Evolutionary conservation across 2,888 invertebrate species (phyloP), one percentile per base, ranked within the genome.

Genomic region (Drosophila kokeensis): DNA sequence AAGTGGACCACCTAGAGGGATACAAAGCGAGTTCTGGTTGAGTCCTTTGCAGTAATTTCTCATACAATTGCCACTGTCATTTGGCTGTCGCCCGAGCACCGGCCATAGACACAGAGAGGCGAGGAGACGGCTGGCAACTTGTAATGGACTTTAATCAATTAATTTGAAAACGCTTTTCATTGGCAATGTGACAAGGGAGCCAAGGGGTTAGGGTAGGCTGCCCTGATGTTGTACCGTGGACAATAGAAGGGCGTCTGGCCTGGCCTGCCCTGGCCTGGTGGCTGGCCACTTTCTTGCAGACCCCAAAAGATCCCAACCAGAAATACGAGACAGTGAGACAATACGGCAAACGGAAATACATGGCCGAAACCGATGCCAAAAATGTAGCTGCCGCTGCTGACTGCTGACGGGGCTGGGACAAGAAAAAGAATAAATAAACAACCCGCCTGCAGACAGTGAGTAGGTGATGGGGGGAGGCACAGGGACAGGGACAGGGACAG

Each of bases 61-160:
- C 85, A 85, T 82, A 82, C 87, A 89, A 89, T 87, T 87, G 89
- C 77, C 89, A 87, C 83, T 87, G 87, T 82, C 87, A 86, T 87
- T 83, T 82, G 64, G 81, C 58, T 69, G 77, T 77, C 79, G 69
- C 59, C 72, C 30, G 76, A 52, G 62, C 40, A 32, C 45, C 52
- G 8, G 21, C 11, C 53, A 30, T n/a, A 11, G n/a, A n/a, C 18
- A 48, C 10, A 29, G 27, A 13, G 27, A 3, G 24, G 18, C 29
- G 48, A 10, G 29, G 66, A 15, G 67, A 29, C 57, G 66, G 87
- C 48, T 48, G 74, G 69, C 86, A 82, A 81, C 89, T 89, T 88
- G 88, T 88, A 88, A 88, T 88, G 87, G 89, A 89, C 87, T 88
- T 88, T 89, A 89, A 88, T 88, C 87, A 88, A 88, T 88, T 88